Evolutionary conservation across 2,113 vertebrate genomes (phyloP).

Genomic region (Laticauda laticaudata): DNA sequence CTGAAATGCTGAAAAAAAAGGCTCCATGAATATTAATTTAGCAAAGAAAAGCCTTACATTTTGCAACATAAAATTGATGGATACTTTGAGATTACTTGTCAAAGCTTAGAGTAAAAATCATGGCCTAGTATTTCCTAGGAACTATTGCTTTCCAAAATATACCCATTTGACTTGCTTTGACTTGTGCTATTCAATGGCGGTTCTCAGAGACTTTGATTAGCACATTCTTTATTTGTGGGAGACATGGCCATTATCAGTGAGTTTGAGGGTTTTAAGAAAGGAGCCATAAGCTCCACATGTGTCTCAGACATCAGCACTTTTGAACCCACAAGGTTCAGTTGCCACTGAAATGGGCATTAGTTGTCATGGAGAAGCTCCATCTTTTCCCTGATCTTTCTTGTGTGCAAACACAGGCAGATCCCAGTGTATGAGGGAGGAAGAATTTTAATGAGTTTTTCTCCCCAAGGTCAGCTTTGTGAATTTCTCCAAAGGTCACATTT

Average conservation of each 20-base stretch:
- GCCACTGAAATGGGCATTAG: not conserved
- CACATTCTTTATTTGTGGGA: not conserved
- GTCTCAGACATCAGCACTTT: not conserved
- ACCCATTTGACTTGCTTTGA: not conserved
- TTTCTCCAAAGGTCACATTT: not conserved
- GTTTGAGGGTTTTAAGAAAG: not conserved
- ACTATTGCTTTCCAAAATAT: not conserved
- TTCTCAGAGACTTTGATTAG: not conserved
- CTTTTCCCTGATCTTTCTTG: not conserved
- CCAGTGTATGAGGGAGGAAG: not conserved
- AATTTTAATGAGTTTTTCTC: not conserved
- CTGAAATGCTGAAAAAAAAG: not conserved
- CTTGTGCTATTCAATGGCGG: not conserved
- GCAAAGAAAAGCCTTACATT: not conserved
- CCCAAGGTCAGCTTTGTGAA: not conserved
- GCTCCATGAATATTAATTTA: accelerated
- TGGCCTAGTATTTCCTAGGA: not conserved
- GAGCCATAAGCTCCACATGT: not conserved
- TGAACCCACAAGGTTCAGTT: not conserved
- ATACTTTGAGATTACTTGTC: not conserved
- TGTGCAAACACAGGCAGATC: not conserved
- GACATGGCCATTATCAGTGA: not conserved
- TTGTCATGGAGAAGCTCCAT: not conserved
- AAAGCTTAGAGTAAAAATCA: not conserved
- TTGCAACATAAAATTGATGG: not conserved